Evolutionary conservation across 2,888 invertebrate species (phyloP), one percentile per base, ranked within the genome.

Genomic region (Crematogaster levior): DNA sequence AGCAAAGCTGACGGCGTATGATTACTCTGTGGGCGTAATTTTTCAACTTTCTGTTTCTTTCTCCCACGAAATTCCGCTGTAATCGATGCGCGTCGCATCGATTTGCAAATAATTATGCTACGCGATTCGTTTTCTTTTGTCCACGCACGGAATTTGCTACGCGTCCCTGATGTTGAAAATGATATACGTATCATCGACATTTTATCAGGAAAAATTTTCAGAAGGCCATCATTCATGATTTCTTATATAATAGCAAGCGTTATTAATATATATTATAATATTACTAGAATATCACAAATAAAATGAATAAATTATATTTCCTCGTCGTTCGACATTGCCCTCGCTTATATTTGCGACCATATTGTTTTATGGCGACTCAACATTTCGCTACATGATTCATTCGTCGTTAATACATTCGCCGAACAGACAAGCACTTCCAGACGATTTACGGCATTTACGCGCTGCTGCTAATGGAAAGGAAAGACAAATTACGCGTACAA

Each of bases 1-100:
- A 72, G 18, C 51, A 51, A 81, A 79, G 66, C 70, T 9, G 30
- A 24, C 65, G 77, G 24, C 27, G 18, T 24, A 51, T 48, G 53
- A 73, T 81, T 65, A 51, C 18, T 30, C 18, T 79, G 81, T 81
- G 84, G 84, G 83, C 82, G 81, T 85, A 79, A 43, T 66, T 66
- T 66, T 66, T 30, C 24, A 24, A 30, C 68, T 79, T 83, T 65
- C 56, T 24, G 18, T 46, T 48, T 48, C 18, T 21, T n/a, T 40
- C 6, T n/a, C 9, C 15, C 40, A 15, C 48, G 4, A n/a, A 82
- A 74, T 74, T 72, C 27, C 37, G n/a, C n/a, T 24, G 21, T 21
- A n/a, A 46, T 21, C 15, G 24, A 40, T 7, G 5, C 15, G 0
- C 30, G 30, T 6, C 27, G 15, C n/a, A 30, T 58, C 24, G 9